Conservation (phyloP, 2,888 invertebrate species). For the Pasiphila rectangulata region DNA sequence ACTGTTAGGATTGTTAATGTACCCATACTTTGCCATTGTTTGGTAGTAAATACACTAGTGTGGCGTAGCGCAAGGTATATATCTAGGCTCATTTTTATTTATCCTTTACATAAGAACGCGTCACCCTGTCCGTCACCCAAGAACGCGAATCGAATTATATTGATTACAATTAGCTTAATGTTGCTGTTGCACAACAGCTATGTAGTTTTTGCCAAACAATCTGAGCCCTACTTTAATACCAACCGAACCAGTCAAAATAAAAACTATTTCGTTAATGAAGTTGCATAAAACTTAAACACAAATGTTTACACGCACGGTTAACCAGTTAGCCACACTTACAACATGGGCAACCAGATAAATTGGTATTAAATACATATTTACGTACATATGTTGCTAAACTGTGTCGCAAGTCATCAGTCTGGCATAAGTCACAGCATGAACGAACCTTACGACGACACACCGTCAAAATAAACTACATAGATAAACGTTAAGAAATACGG, state of each 20-base stretch:
- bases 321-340: constrained; percentile 20
- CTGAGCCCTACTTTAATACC: neutral
- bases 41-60: no score
- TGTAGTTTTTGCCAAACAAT: no score
- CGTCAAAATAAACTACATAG: constrained; percentile 16
- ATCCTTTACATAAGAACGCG: no score
- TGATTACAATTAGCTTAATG: no score
- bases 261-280: constrained; percentile 2
- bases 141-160: no score
- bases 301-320: constrained; percentile 18
- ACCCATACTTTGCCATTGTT: no score
- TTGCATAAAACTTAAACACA: constrained; percentile 13
- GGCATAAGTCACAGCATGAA: neutral
- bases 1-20: no score
- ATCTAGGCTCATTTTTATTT: no score
- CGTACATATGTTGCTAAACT: constrained; percentile 21
- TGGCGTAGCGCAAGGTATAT: no score
- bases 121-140: no score
- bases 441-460: no score
- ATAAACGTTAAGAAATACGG: constrained; percentile 1
- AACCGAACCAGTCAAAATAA: neutral
- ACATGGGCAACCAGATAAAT: constrained; percentile 27
- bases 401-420: constrained; percentile 22
- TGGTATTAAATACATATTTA: constrained; percentile 26
- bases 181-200: neutral